Evolutionary conservation across 2,888 invertebrate genomes (phyloP).

Genomic region (Choreutis nemorana): DNA sequence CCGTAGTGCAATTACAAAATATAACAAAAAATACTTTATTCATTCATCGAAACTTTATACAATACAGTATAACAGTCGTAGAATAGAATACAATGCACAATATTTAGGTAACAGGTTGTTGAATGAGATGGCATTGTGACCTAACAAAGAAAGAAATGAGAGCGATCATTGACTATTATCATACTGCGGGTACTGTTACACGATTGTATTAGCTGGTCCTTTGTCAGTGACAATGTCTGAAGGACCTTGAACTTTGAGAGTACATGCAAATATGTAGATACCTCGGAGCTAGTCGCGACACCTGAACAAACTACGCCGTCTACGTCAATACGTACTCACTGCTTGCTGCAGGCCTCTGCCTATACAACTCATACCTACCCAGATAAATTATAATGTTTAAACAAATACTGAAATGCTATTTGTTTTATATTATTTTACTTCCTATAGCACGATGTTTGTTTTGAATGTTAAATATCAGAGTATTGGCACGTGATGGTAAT

Average conservation of each 20-base stretch:
- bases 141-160: slow-evolving; percentile 11
- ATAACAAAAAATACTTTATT: too few species aligned
- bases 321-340: too few species aligned
- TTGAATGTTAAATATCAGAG: too few species aligned
- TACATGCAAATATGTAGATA: slow-evolving; percentile 6
- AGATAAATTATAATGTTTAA: neutral
- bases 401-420: too few species aligned
- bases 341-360: too few species aligned
- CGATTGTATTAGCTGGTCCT: slow-evolving; percentile 11
- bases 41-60: too few species aligned
- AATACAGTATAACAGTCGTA: slow-evolving; percentile 5
- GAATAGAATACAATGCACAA: slow-evolving; percentile 3
- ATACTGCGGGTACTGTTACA: too few species aligned
- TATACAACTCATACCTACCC: too few species aligned
- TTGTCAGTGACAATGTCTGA: slow-evolving; percentile 21
- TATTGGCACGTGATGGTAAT: too few species aligned
- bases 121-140: slow-evolving; percentile 11
- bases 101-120: slow-evolving; percentile 6
- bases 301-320: slow-evolving; percentile 34
- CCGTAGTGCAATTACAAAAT: too few species aligned
- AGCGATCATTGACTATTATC: slow-evolving; percentile 13
- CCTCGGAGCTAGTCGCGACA: slow-evolving; percentile 14
- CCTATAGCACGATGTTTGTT: too few species aligned
- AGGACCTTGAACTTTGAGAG: slow-evolving; percentile 49
- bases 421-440: too few species aligned